These are phyloP conservation scores for Itoplectis maculator DNA, from an alignment of 2,888 invertebrate species.

Conservation along the genomic window DNA sequence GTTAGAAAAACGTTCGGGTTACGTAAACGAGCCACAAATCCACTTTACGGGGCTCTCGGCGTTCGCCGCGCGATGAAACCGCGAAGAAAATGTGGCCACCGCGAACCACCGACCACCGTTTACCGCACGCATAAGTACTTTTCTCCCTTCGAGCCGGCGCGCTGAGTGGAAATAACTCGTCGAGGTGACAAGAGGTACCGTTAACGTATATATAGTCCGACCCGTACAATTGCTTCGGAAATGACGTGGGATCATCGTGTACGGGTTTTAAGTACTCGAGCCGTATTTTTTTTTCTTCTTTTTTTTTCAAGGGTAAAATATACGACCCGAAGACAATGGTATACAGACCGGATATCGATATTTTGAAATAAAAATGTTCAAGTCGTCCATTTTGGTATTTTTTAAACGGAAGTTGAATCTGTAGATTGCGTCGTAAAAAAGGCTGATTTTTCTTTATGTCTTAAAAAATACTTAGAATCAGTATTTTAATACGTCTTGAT, in stretches of 20 bases:
- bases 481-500: too few relatives aligned
- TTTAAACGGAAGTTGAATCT: too few relatives aligned
- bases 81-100: background rate
- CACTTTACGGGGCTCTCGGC: background rate
- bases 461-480: too few relatives aligned
- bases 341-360: too few relatives aligned
- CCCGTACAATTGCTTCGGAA: background rate
- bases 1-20: slow-evolving; percentile 43
- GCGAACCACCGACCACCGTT: background rate
- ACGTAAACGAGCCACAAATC: slow-evolving; percentile 43
- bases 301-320: background rate
- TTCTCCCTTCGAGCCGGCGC: background rate
- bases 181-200: background rate
- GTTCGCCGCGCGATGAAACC: background rate
- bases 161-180: background rate
- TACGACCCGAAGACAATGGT: too few relatives aligned
- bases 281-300: background rate
- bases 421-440: too few relatives aligned
- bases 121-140: slow-evolving; percentile 6
- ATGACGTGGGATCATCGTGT: background rate
- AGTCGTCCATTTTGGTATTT: too few relatives aligned
- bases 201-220: background rate
- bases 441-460: too few relatives aligned
- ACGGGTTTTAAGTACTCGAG: slow-evolving; percentile 11
- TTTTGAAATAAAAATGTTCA: too few relatives aligned